Evolutionary conservation across 2,888 invertebrate species (phyloP), one percentile per base, ranked within the genome.

Genomic region (Tetropium fuscum): DNA sequence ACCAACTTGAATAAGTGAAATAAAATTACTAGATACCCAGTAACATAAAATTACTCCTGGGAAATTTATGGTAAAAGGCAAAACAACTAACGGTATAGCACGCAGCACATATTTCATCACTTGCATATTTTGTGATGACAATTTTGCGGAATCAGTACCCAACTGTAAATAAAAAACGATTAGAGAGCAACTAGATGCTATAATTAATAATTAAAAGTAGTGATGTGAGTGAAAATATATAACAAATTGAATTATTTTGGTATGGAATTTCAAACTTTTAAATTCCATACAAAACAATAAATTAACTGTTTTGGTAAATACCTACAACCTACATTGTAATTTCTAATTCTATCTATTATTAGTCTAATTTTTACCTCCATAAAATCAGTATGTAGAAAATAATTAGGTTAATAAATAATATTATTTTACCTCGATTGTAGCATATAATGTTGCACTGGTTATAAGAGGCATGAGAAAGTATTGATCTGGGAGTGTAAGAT

Each of bases 401-500:
- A n/a, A n/a, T n/a, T n/a, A n/a, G n/a, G n/a, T n/a, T n/a, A n/a
- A n/a, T n/a, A n/a, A n/a, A n/a, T n/a, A n/a, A n/a, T n/a, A n/a
- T n/a, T n/a, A n/a, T n/a, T n/a, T 72, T 78, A 86, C 88, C 83
- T 95, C 93, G 51, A 97, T 88, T 1, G 95, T 95, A 0, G 90
- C 81, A 79, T 87, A 90, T 74, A 98, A 83, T 0, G 97, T 95
- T 0, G 87, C 82, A 80, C 93, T 90, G 0, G 97, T 97, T 45
- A 96, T 84, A 0, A 96, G 3, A 0, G 98, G 98, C 54, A 99
- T 83, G 8, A 93, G 66, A 76, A 90, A 98, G 80, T 86, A 93
- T 40, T 97, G 97, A 84, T 99, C 99, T 1, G 92, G 86, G 6
- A 94, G 80, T 0, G 97, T 96, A 38, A 99, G 85, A 84, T 99